phyloP scores from a whole-genome alignment of 2,888 invertebrate genomes.

The Chrysotoxum bicinctum region DNA sequence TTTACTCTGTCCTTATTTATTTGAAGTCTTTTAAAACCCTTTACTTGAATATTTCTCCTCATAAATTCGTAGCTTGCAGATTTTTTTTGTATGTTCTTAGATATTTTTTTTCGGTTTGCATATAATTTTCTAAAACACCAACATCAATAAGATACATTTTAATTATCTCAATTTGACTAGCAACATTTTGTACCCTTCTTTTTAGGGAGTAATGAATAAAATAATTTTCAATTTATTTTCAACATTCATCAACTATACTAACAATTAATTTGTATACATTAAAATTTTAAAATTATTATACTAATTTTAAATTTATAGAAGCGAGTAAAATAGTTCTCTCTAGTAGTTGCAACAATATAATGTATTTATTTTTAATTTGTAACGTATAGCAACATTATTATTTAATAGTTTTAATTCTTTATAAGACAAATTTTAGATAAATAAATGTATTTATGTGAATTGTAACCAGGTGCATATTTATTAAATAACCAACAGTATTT shows the following conservation, averaged over 20 bases:
- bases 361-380: conserved; percentile 10
- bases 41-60: no score
- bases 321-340: conserved; percentile 63
- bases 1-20: no score
- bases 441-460: conserved; percentile 68
- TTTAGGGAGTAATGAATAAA: conserved; percentile 65
- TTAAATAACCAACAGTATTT: conserved; percentile 56
- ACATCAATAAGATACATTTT: conserved; percentile 35
- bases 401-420: background rate
- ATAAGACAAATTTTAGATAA: conserved; percentile 43
- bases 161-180: conserved; percentile 67
- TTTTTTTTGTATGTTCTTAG: no score
- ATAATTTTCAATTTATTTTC: conserved; percentile 26
- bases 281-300: background rate
- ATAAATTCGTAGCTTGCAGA: no score
- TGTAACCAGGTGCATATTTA: conserved; percentile 73
- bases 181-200: conserved; percentile 59
- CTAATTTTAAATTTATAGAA: conserved; percentile 16
- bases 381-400: conserved; percentile 1
- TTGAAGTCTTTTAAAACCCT: no score
- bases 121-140: background rate
- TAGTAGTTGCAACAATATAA: conserved; percentile 41
- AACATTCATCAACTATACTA: background rate
- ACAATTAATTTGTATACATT: background rate
- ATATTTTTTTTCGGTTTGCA: no score